Percentiles rank a stretch among this genome's conserved stretches.
These are phyloP conservation scores for Dendropsophus ebraccatus DNA, from an alignment of 2,113 vertebrate genomes.

Conservation along the genomic window DNA sequence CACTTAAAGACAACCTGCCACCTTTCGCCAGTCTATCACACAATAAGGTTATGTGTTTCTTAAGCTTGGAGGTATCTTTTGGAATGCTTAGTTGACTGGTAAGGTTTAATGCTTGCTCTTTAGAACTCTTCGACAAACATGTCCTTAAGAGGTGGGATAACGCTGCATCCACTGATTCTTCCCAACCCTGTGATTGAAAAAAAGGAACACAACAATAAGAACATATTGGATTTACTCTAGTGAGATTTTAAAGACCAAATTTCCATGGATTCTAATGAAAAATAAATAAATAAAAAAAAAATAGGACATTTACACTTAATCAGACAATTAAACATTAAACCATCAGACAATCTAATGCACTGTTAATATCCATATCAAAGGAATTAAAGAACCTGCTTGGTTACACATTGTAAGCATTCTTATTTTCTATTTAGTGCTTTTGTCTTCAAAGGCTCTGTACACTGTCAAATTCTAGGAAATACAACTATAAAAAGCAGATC, in stretches of 20 bases:
- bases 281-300: no score
- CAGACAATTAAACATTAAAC: no score
- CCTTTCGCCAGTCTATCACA: conserved; percentile 92
- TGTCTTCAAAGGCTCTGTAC: no score
- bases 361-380: no score
- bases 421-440: no score
- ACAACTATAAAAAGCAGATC: no score
- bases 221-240: neutral
- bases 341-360: no score
- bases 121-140: conserved; percentile 90
- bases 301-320: no score
- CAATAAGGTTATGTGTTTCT: conserved; percentile 91
- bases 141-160: conserved; percentile 89
- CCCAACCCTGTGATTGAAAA: conserved; percentile 84
- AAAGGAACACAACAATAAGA: neutral
- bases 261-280: no score
- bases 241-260: neutral
- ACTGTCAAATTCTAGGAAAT: no score
- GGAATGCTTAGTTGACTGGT: conserved; percentile 79
- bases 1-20: conserved; percentile 83
- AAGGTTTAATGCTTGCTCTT: conserved; percentile 87
- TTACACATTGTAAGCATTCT: no score
- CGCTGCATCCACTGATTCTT: conserved; percentile 91
- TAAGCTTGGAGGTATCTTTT: conserved; percentile 85
- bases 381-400: no score